phyloP scores from a whole-genome alignment of 2,797 vertebrate genomes.

The Corythornis leucogaster region DNA sequence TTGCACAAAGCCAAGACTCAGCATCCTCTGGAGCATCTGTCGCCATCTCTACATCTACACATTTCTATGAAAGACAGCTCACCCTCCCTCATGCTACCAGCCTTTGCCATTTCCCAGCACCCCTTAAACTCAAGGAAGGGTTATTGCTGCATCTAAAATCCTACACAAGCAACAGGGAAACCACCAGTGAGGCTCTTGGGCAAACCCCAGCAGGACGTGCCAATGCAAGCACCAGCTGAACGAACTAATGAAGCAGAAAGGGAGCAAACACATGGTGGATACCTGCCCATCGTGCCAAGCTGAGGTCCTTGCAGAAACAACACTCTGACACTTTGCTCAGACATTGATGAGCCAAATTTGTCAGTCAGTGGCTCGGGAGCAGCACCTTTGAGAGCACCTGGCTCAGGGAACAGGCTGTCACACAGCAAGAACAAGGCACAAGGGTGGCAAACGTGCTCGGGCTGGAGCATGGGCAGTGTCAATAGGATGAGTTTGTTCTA shows the following conservation, averaged over 20 bases:
- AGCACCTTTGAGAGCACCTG: background rate
- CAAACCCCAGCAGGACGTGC: background rate
- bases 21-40: background rate
- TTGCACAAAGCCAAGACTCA: background rate
- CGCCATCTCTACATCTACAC: background rate
- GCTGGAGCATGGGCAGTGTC: background rate
- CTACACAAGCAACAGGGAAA: background rate
- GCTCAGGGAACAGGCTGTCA: rapidly evolving
- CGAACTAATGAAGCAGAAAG: background rate
- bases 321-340: rapidly evolving
- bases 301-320: background rate
- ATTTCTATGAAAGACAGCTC: background rate
- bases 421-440: rapidly evolving
- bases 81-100: background rate
- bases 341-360: background rate
- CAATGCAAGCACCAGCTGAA: background rate
- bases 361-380: rapidly evolving
- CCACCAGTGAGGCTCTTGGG: background rate
- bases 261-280: background rate
- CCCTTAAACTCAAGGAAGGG: background rate
- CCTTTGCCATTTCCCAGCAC: background rate
- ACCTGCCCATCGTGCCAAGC: rapidly evolving
- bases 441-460: background rate
- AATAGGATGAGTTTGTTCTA: background rate
- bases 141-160: background rate